Evolutionary conservation across 2,797 vertebrate genomes (phyloP).

Genomic region (Coreius guichenoti): DNA sequence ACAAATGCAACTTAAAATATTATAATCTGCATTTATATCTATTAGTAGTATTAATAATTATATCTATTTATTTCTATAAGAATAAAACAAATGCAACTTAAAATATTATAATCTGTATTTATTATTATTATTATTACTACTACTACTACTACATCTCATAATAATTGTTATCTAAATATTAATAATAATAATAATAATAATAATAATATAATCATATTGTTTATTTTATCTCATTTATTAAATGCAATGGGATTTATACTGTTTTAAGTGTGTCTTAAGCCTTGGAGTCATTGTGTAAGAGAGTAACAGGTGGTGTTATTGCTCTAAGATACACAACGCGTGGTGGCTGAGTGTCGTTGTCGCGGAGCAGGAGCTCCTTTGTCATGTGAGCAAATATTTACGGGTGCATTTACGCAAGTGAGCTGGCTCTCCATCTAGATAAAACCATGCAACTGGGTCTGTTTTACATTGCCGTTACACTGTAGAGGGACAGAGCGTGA

Average conservation of each 20-base stretch:
- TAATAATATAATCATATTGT: background rate
- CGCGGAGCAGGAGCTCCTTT: background rate
- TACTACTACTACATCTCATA: no score
- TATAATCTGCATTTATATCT: background rate
- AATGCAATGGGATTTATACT: background rate
- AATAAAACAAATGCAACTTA: no score
- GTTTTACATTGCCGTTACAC: background rate
- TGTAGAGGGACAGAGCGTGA: background rate
- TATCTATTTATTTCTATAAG: no score
- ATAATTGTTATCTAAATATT: no score
- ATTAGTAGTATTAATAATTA: background rate
- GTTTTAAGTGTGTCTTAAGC: background rate
- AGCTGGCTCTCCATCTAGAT: background rate
- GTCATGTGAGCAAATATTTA: constrained; percentile 5
- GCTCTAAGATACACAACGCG: background rate
- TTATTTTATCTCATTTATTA: background rate
- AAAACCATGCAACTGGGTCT: background rate
- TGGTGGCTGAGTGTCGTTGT: background rate
- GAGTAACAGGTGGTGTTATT: background rate
- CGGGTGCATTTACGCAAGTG: background rate
- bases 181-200: background rate
- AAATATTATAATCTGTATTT: background rate
- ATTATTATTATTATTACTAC: background rate
- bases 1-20: background rate
- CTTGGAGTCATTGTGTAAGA: background rate